Conservation (phyloP, 2,888 invertebrate species). For the Onchidella celtica region DNA sequence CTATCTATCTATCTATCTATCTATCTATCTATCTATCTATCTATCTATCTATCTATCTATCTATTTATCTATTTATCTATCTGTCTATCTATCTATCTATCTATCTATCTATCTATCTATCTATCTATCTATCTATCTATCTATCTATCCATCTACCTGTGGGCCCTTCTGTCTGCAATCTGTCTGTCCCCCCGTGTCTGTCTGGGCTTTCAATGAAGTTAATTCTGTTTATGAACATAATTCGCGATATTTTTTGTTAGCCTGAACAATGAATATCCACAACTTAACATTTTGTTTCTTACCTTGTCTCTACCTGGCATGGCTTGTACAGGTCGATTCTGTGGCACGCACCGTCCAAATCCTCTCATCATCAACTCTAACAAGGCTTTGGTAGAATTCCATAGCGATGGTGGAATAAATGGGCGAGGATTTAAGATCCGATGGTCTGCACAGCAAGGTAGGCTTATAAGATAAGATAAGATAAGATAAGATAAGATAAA, state of each 20-base stretch:
- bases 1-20: too few species aligned
- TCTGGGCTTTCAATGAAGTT: too few species aligned
- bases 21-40: neutral
- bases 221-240: too few species aligned
- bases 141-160: too few species aligned
- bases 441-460: conserved; percentile 14
- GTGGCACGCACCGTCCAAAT: neutral
- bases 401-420: conserved; percentile 7
- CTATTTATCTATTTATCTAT: neutral
- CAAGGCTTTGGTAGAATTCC: conserved; percentile 35
- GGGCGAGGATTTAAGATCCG: conserved; percentile 19
- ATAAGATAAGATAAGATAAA: too few species aligned
- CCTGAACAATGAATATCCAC: too few species aligned
- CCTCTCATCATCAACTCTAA: neutral
- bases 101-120: neutral
- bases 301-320: too few species aligned
- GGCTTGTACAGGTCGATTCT: conserved; percentile 34
- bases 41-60: neutral
- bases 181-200: too few species aligned
- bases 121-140: neutral
- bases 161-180: neutral
- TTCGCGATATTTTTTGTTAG: too few species aligned
- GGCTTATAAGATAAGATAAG: too few species aligned
- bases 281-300: too few species aligned
- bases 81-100: neutral